Percentiles rank a stretch among this genome's conserved stretches.
Evolutionary conservation across 1,140 invertebrate genomes (phyloP).

Genomic region (Drosophila sp.): DNA sequence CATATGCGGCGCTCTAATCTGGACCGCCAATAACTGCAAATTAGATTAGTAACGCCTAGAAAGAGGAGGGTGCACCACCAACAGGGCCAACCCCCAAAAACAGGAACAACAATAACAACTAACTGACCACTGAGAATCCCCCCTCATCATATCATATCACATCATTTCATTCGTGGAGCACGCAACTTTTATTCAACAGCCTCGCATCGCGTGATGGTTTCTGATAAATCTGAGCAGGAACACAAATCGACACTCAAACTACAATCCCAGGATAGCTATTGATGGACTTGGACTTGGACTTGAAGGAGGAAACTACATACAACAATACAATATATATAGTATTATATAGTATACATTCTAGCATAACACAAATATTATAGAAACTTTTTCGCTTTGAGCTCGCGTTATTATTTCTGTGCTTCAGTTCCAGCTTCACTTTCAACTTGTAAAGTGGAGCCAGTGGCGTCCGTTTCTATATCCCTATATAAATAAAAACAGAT

Average conservation of each 20-base stretch:
- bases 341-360: constrained; percentile 11
- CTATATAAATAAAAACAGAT: too few species aligned
- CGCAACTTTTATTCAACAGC: constrained; percentile 21
- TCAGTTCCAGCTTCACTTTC: constrained; percentile 29
- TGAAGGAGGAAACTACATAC: neutral
- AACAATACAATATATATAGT: too few species aligned
- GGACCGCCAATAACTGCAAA: constrained; percentile 77
- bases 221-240: constrained; percentile 46
- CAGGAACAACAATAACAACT: constrained; percentile 2
- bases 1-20: constrained; percentile 75
- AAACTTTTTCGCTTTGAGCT: constrained; percentile 70
- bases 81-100: neutral
- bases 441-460: constrained; percentile 17
- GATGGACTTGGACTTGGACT: neutral
- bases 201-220: constrained; percentile 40
- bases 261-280: constrained; percentile 47
- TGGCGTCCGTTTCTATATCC: constrained; percentile 3
- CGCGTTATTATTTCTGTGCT: constrained; percentile 53
- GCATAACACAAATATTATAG: constrained; percentile 62
- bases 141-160: too few species aligned
- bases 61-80: constrained; percentile 11
- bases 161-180: constrained; percentile 18
- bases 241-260: constrained; percentile 64
- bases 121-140: constrained; percentile 7
- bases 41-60: constrained; percentile 73